Evolutionary conservation across 2,888 invertebrate genomes (phyloP).

Genomic region (Loripinus fragilis): DNA sequence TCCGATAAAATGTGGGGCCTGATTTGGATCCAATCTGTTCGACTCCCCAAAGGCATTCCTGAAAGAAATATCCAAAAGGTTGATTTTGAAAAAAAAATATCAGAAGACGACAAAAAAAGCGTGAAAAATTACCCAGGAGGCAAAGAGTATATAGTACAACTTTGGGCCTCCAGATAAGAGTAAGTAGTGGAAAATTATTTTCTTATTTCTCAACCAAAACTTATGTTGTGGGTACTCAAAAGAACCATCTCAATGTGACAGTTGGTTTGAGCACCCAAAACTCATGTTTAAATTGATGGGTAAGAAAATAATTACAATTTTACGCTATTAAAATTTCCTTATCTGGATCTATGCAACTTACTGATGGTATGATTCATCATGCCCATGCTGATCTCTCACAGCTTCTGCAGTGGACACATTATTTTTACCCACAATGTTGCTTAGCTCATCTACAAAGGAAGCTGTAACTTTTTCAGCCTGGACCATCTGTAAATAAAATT

Average conservation of each 20-base stretch:
- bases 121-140: too few species aligned
- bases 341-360: conserved; percentile 53
- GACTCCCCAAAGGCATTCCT: too few species aligned
- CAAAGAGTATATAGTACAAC: too few species aligned
- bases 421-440: conserved; percentile 70
- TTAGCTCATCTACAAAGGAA: conserved; percentile 63
- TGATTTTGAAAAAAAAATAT: too few species aligned
- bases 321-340: background rate
- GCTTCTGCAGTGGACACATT: conserved; percentile 82
- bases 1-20: too few species aligned
- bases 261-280: background rate
- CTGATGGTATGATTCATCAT: conserved; percentile 82
- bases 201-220: background rate
- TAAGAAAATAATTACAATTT: background rate
- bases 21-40: too few species aligned
- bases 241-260: background rate
- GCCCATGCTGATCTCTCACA: conserved; percentile 82
- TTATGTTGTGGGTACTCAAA: background rate
- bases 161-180: too few species aligned
- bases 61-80: too few species aligned
- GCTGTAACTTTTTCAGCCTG: conserved; percentile 50
- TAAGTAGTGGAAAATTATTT: too few species aligned
- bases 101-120: too few species aligned
- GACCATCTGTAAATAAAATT: conserved; percentile 41
- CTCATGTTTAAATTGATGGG: background rate